These are phyloP conservation scores for Polydrusus cervinus DNA, from an alignment of 2,888 invertebrate species.

Conservation along the genomic window DNA sequence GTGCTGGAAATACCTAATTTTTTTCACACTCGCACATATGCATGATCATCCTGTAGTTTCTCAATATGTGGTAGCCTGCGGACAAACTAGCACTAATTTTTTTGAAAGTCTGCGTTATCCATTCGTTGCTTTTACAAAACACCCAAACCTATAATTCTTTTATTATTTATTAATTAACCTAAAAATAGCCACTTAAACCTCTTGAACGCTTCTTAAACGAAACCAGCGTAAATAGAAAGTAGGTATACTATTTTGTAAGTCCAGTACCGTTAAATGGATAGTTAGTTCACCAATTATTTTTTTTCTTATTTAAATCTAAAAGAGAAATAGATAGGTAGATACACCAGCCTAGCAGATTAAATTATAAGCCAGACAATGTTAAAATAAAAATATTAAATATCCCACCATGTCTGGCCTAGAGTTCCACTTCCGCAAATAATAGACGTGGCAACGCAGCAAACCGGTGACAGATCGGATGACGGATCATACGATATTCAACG, in stretches of 20 bases:
- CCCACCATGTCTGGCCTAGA: not conserved
- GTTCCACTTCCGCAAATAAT: not conserved
- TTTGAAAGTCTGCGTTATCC: too few species aligned
- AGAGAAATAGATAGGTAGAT: too few species aligned
- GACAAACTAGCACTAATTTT: too few species aligned
- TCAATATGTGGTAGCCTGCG: too few species aligned
- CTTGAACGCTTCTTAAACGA: not conserved
- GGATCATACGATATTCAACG: slow-evolving; percentile 35
- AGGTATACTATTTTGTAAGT: not conserved
- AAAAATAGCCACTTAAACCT: not conserved
- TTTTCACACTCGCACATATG: too few species aligned
- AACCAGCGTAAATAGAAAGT: slow-evolving; percentile 1
- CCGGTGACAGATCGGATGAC: slow-evolving; percentile 12
- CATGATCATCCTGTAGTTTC: too few species aligned
- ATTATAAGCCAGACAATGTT: not conserved
- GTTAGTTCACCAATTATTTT: not conserved
- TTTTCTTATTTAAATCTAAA: not conserved
- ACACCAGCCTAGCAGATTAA: too few species aligned
- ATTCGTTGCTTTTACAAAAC: too few species aligned
- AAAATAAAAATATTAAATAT: too few species aligned
- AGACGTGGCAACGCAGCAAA: slow-evolving; percentile 7
- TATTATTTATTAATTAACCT: not conserved
- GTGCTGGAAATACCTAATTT: too few species aligned
- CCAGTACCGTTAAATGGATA: not conserved
- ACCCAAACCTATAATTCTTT: too few species aligned